These are phyloP conservation scores for Tetranychus truncatus DNA, from an alignment of 2,888 invertebrate species.

Conservation along the genomic window DNA sequence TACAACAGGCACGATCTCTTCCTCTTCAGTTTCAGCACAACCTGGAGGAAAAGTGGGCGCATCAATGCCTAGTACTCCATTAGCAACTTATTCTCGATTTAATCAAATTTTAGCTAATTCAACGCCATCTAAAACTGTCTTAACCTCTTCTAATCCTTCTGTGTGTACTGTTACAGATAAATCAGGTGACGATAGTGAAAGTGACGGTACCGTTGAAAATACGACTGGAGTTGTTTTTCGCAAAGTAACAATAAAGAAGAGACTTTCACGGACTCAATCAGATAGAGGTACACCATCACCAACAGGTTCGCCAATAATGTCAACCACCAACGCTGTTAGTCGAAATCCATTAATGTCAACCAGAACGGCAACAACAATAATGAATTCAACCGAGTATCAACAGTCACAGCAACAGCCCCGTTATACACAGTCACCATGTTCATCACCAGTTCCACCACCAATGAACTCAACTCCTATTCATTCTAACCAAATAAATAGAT, in stretches of 20 bases:
- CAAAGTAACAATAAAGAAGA: conserved; percentile 45
- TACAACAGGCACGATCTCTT: background rate
- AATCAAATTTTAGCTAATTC: background rate
- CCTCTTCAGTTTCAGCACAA: background rate
- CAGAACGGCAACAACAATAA: background rate
- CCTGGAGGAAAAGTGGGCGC: background rate
- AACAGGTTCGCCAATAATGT: background rate
- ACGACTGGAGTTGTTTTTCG: conserved; percentile 45
- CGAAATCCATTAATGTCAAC: background rate
- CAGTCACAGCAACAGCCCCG: background rate
- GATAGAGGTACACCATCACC: background rate
- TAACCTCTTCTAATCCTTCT: background rate
- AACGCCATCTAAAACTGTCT: background rate
- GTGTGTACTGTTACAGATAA: background rate
- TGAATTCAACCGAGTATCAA: background rate
- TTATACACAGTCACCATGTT: background rate
- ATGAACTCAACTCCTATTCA: background rate
- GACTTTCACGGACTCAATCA: background rate
- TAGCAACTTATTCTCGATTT: background rate
- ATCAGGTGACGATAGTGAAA: background rate
- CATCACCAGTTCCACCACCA: background rate
- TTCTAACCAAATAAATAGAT: background rate
- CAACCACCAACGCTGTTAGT: background rate
- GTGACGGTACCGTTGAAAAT: conserved; percentile 37
- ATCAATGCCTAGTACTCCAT: background rate